A percentile compares a stretch with the other conserved stretches of the same genome.
Conservation (phyloP, 2,113 vertebrate genomes). For the Sprattus sprattus region DNA sequence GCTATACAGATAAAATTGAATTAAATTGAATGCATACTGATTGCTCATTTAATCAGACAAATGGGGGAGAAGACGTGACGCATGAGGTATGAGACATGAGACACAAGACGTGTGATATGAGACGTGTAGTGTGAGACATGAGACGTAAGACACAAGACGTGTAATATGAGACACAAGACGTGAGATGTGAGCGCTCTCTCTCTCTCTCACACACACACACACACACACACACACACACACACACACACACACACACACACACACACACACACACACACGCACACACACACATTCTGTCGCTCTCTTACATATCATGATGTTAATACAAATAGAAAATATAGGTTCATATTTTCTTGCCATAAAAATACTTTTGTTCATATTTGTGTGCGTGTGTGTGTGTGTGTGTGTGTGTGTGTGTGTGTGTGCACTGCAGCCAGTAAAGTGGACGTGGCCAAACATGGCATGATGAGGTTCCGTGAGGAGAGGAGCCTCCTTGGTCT, state of each 20-base stretch:
- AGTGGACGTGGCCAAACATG: slow-evolving; percentile 82
- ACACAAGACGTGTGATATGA: too few relatives aligned
- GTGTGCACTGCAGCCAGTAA: slow-evolving; percentile 74
- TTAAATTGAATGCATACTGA: too few relatives aligned
- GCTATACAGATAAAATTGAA: background rate
- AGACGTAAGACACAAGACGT: too few relatives aligned
- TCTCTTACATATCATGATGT: background rate
- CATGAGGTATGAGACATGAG: too few relatives aligned
- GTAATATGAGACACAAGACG: too few relatives aligned
- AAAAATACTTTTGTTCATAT: too few relatives aligned
- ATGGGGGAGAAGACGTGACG: too few relatives aligned
- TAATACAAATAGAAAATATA: too few relatives aligned
- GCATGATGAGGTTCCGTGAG: slow-evolving; percentile 89
- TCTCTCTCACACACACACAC: background rate
- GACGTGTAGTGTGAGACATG: too few relatives aligned
- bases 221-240: background rate
- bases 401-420: slow-evolving; percentile 40
- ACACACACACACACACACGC: background rate
- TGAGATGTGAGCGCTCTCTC: too few relatives aligned
- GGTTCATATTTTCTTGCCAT: too few relatives aligned
- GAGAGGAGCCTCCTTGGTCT: slow-evolving; percentile 84
- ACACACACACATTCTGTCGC: background rate
- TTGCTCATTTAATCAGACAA: too few relatives aligned
- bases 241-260: slow-evolving; percentile 4
- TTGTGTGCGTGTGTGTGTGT: slow-evolving; percentile 24